Percentiles rank a stretch among this genome's conserved stretches.
phyloP scores from a whole-genome alignment of 2,797 vertebrate species.

The Bufotes viridis region DNA sequence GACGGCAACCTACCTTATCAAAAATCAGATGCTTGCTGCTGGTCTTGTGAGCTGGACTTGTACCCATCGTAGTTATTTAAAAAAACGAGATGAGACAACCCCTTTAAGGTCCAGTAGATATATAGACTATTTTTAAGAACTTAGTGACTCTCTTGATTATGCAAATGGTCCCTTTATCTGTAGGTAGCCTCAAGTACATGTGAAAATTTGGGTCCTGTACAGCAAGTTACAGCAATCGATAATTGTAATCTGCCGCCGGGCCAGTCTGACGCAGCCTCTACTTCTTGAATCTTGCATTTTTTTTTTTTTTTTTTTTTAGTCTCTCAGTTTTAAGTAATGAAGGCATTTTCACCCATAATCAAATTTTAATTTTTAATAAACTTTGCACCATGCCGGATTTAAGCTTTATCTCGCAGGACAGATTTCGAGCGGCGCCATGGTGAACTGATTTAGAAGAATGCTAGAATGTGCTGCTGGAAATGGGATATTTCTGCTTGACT shows the following conservation, averaged over 20 bases:
- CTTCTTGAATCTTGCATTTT: constrained; percentile 12
- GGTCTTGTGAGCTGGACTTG: neutral
- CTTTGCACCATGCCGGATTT: constrained; percentile 71
- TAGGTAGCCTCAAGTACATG: neutral
- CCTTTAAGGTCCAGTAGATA: neutral
- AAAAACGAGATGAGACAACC: too few relatives aligned
- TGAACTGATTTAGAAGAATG: constrained; percentile 69
- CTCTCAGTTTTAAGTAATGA: constrained; percentile 66
- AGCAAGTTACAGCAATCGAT: neutral
- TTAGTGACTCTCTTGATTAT: neutral
- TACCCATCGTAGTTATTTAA: too few relatives aligned
- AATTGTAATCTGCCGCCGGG: neutral
- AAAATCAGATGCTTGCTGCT: neutral
- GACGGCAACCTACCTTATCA: neutral
- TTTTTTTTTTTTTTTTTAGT: neutral
- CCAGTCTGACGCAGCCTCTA: neutral
- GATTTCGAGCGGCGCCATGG: constrained; percentile 71
- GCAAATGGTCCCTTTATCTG: neutral
- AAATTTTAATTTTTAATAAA: constrained; percentile 76
- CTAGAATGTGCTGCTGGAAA: constrained; percentile 68
- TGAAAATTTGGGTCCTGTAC: neutral
- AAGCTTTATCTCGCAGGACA: constrained; percentile 74
- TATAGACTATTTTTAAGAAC: neutral
- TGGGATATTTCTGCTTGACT: constrained; percentile 71
- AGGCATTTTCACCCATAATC: constrained; percentile 62